Conservation (phyloP, 2,797 vertebrate genomes). For the Schizopygopsis malacanthus region DNA sequence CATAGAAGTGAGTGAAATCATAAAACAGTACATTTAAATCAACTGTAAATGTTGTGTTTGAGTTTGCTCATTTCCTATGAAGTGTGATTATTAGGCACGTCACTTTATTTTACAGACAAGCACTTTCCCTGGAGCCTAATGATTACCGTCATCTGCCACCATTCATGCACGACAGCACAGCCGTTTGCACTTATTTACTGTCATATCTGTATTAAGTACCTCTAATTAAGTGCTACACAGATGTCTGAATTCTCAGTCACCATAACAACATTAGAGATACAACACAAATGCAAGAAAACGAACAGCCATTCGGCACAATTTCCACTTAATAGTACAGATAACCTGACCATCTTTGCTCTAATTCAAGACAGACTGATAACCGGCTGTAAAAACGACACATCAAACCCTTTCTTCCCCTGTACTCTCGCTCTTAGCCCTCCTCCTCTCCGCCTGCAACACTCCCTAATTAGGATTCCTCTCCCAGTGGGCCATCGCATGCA, state of each 20-base stretch:
- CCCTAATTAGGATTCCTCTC: constrained; percentile 82
- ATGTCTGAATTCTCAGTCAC: constrained; percentile 1
- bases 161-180: background rate
- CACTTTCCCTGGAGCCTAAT: background rate
- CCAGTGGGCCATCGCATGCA: constrained; percentile 71
- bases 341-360: constrained; percentile 12
- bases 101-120: constrained; percentile 1
- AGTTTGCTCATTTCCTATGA: background rate
- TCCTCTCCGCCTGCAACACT: constrained; percentile 71
- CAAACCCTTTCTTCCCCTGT: constrained; percentile 17
- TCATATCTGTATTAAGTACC: constrained; percentile 27
- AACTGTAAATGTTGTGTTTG: background rate
- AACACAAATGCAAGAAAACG: background rate
- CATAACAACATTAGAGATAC: constrained; percentile 37
- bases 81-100: background rate
- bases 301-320: constrained; percentile 9
- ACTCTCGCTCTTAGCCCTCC: constrained; percentile 67
- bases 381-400: constrained; percentile 13
- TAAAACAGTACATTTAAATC: background rate
- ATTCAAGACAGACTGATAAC: constrained; percentile 22
- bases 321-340: background rate
- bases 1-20: background rate
- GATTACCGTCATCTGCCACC: background rate
- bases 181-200: background rate
- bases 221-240: constrained; percentile 26